Evolutionary conservation across 2,797 vertebrate genomes (phyloP).

Genomic region (Synanceia verrucosa): DNA sequence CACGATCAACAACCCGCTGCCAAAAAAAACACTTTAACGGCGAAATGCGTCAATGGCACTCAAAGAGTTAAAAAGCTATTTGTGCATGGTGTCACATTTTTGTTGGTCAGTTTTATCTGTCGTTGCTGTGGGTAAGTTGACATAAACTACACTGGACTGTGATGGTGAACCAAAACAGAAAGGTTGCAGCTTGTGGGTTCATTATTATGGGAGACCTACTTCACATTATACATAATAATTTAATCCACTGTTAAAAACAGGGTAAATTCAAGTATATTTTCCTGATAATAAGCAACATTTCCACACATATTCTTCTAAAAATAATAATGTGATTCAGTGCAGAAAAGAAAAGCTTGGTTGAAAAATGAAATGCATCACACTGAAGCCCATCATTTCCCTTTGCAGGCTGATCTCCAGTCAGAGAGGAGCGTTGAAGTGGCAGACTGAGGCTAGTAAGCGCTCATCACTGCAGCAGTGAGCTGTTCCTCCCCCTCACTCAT

Average conservation of each 20-base stretch:
- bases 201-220: background rate
- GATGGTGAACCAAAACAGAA: no score
- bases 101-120: no score
- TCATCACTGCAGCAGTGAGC: conserved; percentile 11
- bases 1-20: no score
- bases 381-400: background rate
- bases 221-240: background rate
- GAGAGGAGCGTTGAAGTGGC: conserved; percentile 9
- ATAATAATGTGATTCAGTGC: no score
- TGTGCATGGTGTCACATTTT: no score
- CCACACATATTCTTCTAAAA: no score
- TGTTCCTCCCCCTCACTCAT: conserved; percentile 33
- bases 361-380: background rate
- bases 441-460: conserved; percentile 24
- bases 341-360: background rate
- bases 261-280: background rate
- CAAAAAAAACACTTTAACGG: no score
- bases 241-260: background rate
- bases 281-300: background rate
- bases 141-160: no score
- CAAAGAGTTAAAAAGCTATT: no score
- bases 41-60: no score
- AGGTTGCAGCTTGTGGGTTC: no score
- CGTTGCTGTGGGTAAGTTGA: no score
- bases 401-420: conserved; percentile 6